Evolutionary conservation across 1,140 invertebrate genomes (phyloP).

Genomic region (Drosophila serrata): DNA sequence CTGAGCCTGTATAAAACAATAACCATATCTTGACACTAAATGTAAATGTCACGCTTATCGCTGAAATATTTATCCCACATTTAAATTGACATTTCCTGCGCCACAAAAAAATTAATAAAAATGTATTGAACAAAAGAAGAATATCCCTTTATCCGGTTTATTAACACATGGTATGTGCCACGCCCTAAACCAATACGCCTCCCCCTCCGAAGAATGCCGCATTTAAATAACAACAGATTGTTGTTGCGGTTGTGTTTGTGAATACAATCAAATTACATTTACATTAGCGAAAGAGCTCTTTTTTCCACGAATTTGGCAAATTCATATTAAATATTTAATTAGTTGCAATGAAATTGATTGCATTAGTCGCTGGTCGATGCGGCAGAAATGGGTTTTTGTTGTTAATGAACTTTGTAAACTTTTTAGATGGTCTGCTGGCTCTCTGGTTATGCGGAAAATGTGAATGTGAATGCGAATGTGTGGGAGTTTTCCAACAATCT

Average conservation of each 20-base stretch:
- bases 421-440: conserved; percentile 16
- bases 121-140: neutral
- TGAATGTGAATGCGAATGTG: neutral
- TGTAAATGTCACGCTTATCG: conserved; percentile 32
- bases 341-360: conserved; percentile 57
- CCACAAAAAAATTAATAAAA: neutral
- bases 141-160: conserved; percentile 33
- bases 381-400: conserved; percentile 26
- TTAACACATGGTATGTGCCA: conserved; percentile 31
- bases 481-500: conserved; percentile 4
- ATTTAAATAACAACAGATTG: conserved; percentile 44
- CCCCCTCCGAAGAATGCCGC: neutral
- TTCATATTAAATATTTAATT: conserved; percentile 64
- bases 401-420: conserved; percentile 52
- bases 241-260: conserved; percentile 45
- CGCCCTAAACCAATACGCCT: conserved; percentile 19
- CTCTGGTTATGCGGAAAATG: conserved; percentile 2
- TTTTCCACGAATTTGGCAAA: conserved; percentile 25
- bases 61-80: conserved; percentile 22
- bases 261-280: conserved; percentile 55
- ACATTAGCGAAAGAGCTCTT: conserved; percentile 43
- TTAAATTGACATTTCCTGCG: conserved; percentile 28
- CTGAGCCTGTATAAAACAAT: neutral
- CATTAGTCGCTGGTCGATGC: conserved; percentile 33
- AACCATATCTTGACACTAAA: conserved; percentile 10